Conservation (phyloP, 2,888 invertebrate species). For the Drosophila hamatofila region DNA sequence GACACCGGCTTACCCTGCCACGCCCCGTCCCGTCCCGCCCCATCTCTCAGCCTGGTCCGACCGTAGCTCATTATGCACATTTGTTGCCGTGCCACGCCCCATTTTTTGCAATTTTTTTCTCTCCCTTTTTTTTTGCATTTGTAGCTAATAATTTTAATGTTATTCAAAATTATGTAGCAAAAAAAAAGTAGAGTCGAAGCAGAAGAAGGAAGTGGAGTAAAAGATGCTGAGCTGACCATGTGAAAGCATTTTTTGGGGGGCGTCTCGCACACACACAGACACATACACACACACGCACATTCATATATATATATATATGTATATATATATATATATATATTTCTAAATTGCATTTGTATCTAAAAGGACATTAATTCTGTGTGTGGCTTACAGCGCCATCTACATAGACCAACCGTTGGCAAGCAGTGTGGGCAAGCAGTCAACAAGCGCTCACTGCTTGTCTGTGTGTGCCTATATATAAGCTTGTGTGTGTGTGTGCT, state of each 20-base stretch:
- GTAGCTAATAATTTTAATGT: conserved; percentile 83
- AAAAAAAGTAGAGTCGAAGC: conserved; percentile 38
- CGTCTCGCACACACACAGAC: conserved; percentile 25
- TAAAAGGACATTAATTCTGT: conserved; percentile 78
- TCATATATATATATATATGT: conserved; percentile 30
- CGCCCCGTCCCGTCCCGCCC: neutral
- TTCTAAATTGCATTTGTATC: conserved; percentile 82
- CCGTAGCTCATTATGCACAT: conserved; percentile 83
- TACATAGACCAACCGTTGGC: conserved; percentile 14
- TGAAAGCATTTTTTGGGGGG: conserved; percentile 62
- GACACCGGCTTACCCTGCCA: neutral
- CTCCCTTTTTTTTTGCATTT: conserved; percentile 41
- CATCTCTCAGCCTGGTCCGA: conserved; percentile 46
- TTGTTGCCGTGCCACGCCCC: conserved; percentile 77
- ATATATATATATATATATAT: conserved; percentile 42
- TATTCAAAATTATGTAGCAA: conserved; percentile 79
- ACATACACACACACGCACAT: conserved; percentile 27
- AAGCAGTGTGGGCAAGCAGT: conserved; percentile 40
- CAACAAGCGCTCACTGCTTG: conserved; percentile 42
- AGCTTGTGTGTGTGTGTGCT: conserved; percentile 38
- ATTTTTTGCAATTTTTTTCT: conserved; percentile 15
- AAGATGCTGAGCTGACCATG: conserved; percentile 48
- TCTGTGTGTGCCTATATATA: conserved; percentile 17
- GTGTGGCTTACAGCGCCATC: conserved; percentile 53
- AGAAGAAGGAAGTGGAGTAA: conserved; percentile 11